phyloP scores from a whole-genome alignment of 2,888 invertebrate genomes.

The Limulus polyphemus region DNA sequence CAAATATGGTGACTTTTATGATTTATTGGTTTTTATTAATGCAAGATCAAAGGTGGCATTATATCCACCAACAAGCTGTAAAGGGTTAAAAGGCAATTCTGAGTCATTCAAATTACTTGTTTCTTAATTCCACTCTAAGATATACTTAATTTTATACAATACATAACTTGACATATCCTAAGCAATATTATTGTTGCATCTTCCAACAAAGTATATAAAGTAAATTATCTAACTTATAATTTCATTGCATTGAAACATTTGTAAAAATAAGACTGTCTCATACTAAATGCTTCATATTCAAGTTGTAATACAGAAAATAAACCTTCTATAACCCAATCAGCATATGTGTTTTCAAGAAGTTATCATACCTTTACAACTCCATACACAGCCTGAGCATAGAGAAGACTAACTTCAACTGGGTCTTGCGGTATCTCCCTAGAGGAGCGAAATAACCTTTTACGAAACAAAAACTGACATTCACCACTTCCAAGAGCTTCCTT shows the following conservation, averaged over 20 bases:
- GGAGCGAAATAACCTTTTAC: conserved; percentile 73
- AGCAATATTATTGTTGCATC: too few relatives aligned
- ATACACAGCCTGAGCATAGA: conserved; percentile 90
- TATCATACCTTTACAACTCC: conserved; percentile 72
- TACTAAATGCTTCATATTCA: neutral
- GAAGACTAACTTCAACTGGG: conserved; percentile 81
- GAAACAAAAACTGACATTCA: conserved; percentile 83
- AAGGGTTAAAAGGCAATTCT: too few relatives aligned
- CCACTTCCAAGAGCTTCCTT: conserved; percentile 59
- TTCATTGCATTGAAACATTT: neutral
- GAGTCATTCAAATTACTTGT: too few relatives aligned
- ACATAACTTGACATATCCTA: too few relatives aligned
- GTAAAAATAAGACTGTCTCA: neutral
- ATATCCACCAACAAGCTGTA: too few relatives aligned
- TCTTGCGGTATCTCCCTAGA: conserved; percentile 83
- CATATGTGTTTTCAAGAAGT: neutral
- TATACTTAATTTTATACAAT: too few relatives aligned
- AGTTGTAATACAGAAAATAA: neutral
- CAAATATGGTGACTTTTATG: too few relatives aligned
- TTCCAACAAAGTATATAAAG: too few relatives aligned
- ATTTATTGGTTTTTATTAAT: too few relatives aligned
- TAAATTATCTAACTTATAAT: too few relatives aligned
- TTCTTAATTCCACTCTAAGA: too few relatives aligned
- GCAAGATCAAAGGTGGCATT: too few relatives aligned
- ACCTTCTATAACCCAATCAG: neutral